These are phyloP conservation scores for Drosophila nigrodunni DNA, from an alignment of 1,140 invertebrate species.

Conservation along the genomic window DNA sequence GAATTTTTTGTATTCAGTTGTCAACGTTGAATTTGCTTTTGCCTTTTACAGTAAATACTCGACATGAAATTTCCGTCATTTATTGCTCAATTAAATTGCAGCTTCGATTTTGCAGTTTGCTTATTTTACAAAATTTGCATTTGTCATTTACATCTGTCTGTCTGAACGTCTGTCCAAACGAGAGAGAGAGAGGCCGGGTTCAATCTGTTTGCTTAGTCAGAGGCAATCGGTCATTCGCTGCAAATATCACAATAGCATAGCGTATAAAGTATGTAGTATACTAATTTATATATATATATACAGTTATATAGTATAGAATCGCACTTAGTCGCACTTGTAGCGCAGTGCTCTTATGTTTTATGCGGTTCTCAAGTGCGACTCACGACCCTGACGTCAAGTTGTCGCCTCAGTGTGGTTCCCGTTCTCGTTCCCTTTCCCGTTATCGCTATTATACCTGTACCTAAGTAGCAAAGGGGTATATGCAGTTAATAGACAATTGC, in stretches of 20 bases:
- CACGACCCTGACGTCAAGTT: slow-evolving; percentile 40
- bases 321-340: slow-evolving; percentile 18
- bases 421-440: slow-evolving; percentile 23
- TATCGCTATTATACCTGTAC: background rate
- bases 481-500: background rate
- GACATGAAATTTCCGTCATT: slow-evolving; percentile 69
- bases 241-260: background rate
- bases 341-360: slow-evolving; percentile 42
- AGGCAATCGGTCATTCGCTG: slow-evolving; percentile 42
- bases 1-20: slow-evolving; percentile 43
- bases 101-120: slow-evolving; percentile 62
- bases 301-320: slow-evolving; percentile 1
- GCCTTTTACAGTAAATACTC: slow-evolving; percentile 33
- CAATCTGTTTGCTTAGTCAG: slow-evolving; percentile 29
- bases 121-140: slow-evolving; percentile 37
- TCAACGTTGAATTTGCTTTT: slow-evolving; percentile 30
- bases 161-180: background rate
- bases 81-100: slow-evolving; percentile 73
- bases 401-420: slow-evolving; percentile 16
- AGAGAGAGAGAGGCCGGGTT: slow-evolving; percentile 5
- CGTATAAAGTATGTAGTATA: background rate
- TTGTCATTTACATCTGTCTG: slow-evolving; percentile 25
- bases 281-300: background rate
- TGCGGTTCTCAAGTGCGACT: slow-evolving; percentile 36
- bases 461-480: slow-evolving; percentile 24